Evolutionary conservation across 2,888 invertebrate species (phyloP).

Genomic region (Tetragonisca angustula): DNA sequence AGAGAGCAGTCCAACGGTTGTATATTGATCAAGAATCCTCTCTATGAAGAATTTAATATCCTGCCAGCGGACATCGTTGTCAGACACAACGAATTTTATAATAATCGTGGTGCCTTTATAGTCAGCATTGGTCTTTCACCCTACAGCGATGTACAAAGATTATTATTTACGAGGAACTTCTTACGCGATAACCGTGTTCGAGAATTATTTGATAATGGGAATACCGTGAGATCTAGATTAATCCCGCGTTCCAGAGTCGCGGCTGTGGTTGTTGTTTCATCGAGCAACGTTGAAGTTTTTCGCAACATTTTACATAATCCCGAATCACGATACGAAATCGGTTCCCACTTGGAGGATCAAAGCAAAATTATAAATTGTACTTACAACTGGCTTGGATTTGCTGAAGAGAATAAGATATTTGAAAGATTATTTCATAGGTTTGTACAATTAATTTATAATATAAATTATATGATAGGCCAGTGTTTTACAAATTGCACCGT

Average conservation of each 20-base stretch:
- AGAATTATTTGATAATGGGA: conserved; percentile 91
- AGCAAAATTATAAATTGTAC: conserved; percentile 97
- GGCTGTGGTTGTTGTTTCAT: conserved; percentile 96
- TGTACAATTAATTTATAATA: background rate
- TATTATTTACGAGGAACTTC: conserved; percentile 95
- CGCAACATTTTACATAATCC: conserved; percentile 97
- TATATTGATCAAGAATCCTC: conserved; percentile 92
- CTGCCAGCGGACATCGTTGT: conserved; percentile 90
- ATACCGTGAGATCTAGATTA: conserved; percentile 88
- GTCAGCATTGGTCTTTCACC: conserved; percentile 95
- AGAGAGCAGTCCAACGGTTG: conserved; percentile 92
- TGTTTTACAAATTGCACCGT: background rate
- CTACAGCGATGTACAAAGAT: conserved; percentile 91
- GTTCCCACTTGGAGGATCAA: conserved; percentile 97
- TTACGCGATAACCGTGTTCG: conserved; percentile 93
- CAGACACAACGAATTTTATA: conserved; percentile 94
- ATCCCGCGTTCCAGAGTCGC: conserved; percentile 96
- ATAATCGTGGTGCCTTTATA: conserved; percentile 95
- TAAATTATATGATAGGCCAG: too few species aligned
- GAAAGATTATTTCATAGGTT: conserved; percentile 89
- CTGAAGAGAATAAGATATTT: conserved; percentile 90
- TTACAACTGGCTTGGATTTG: conserved; percentile 95
- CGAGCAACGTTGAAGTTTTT: conserved; percentile 94
- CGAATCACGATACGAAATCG: conserved; percentile 96
- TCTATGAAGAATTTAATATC: conserved; percentile 91